Evolutionary conservation across 2,113 vertebrate genomes (phyloP), one percentile per base, ranked within the genome.

Genomic region (Aramus guarauna): DNA sequence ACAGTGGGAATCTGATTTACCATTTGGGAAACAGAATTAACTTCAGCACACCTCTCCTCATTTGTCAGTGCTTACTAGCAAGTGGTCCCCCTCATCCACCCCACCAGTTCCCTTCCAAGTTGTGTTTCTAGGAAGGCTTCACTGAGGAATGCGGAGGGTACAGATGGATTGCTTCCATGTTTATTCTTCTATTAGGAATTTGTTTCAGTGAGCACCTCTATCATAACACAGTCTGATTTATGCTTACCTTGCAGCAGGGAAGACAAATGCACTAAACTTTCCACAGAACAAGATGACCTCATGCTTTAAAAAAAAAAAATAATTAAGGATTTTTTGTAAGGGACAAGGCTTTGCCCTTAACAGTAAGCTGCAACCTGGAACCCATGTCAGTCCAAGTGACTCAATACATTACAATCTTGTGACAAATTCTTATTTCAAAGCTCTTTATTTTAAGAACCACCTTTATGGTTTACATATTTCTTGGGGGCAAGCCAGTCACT

Each of bases 211-310:
- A 95, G 63, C 55, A 85, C 77, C 43, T 67, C 77, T 94, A 94
- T 83, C 94, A 94, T 94, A 97, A 95, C 80, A 96, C 62, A 92
- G 87, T 37, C 67, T 96, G 87, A 96, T 97, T 94, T 96, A 94
- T 88, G 62, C 53, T 92, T 52, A 96, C 74, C 89, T 95, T 94
- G 53, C 41, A 73, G 63, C 74, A 67, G 7, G 37, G 50, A 90
- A 90, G 81, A 96, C n/a, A 87, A 90, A 92, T 53, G 76, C n/a
- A 55, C 41, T 36, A 23, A 68, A 66, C 66, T 90, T 94, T 94
- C 80, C 91, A 88, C 23, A 76, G 77, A 95, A 85, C 18, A 34
- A 91, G 77, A 91, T 80, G 89, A 96, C 55, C 16, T 94, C 84
- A 85, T 91, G 77, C 73, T 92, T 81, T 34, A 32, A 58, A 58